Conservation (phyloP, 2,113 vertebrate genomes). For the Halcyon senegalensis region DNA sequence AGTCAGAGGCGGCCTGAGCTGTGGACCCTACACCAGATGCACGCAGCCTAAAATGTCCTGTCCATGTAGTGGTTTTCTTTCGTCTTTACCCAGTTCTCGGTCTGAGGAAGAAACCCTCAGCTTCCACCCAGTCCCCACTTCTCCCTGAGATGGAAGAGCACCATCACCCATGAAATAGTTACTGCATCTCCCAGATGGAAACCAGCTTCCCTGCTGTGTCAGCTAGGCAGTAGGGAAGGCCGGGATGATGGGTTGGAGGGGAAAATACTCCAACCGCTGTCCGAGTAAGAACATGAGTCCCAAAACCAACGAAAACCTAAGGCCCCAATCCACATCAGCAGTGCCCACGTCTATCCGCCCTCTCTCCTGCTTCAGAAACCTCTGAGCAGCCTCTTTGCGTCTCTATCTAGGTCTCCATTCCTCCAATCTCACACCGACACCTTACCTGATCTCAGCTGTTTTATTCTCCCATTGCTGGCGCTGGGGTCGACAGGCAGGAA, state of each 20-base stretch:
- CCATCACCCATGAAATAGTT: neutral
- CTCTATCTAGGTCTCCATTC: fast-evolving
- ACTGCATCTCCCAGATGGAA: neutral
- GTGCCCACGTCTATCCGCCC: neutral
- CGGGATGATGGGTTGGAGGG: neutral
- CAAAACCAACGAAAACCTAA: neutral
- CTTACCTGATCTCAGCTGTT: slow-evolving; percentile 96
- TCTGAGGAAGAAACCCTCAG: neutral
- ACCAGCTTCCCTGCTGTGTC: neutral
- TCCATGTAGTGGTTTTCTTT: neutral
- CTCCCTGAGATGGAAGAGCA: neutral
- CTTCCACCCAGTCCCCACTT: neutral
- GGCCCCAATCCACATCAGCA: fast-evolving
- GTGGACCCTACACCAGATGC: neutral
- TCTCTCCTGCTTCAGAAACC: neutral
- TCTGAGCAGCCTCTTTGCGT: neutral
- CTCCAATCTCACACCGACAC: neutral
- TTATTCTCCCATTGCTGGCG: slow-evolving; percentile 92
- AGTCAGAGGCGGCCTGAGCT: neutral
- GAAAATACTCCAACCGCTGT: neutral
- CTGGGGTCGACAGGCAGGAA: slow-evolving; percentile 95
- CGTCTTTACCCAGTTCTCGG: neutral
- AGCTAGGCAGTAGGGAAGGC: neutral
- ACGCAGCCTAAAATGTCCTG: fast-evolving
- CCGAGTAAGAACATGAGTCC: neutral